Conservation (phyloP, 2,113 vertebrate genomes). For the Bos indicus region DNA sequence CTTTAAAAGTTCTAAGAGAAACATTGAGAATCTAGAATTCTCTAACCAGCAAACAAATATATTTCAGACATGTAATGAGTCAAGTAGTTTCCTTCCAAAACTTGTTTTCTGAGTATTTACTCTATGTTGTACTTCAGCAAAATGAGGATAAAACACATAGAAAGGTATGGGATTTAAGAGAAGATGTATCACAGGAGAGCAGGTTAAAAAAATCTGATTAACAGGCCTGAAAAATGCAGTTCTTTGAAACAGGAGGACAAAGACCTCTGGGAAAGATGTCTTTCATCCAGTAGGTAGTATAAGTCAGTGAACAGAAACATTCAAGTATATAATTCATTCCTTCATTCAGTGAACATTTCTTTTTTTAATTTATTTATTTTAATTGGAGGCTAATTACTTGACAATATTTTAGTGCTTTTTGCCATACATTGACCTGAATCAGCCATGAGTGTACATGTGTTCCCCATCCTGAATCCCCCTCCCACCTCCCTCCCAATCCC, state of each 20-base stretch:
- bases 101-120: neutral
- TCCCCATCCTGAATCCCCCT: neutral
- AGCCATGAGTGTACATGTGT: neutral
- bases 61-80: neutral
- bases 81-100: constrained; percentile 1
- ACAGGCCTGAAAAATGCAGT: neutral
- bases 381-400: neutral
- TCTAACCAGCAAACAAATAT: neutral
- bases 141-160: neutral
- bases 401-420: neutral
- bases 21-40: neutral
- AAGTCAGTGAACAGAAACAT: neutral
- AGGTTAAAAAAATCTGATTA: neutral
- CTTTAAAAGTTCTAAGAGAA: neutral
- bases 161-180: neutral
- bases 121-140: neutral
- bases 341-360: neutral
- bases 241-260: neutral
- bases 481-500: neutral
- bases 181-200: neutral
- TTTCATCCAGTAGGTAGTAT: neutral
- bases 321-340: neutral
- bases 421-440: neutral
- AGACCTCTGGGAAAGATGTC: neutral
- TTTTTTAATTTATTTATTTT: neutral